phyloP scores from a whole-genome alignment of 2,888 invertebrate species.

The Galerucella nymphaeae region DNA sequence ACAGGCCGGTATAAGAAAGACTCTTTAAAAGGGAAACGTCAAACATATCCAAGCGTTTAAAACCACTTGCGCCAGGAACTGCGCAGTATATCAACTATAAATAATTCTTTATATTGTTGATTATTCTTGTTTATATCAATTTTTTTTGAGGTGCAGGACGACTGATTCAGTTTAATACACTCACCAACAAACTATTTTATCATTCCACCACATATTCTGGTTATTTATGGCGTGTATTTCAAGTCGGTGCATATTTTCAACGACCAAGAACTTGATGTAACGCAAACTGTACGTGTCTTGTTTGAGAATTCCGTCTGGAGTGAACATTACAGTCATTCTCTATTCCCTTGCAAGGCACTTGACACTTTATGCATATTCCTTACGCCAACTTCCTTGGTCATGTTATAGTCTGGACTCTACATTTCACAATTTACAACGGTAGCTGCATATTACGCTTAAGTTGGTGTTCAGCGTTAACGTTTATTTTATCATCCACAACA shows the following conservation, averaged over 20 bases:
- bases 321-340: constrained; percentile 1
- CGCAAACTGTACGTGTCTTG: constrained; percentile 11
- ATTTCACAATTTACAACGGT: not conserved
- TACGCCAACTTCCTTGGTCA: not conserved
- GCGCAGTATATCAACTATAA: no score
- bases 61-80: no score
- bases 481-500: no score
- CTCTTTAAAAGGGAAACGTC: no score
- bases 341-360: constrained; percentile 2
- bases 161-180: not conserved
- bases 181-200: not conserved
- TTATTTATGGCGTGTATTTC: constrained; percentile 8
- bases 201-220: not conserved
- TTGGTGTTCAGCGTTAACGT: no score
- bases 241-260: constrained; percentile 9
- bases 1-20: no score
- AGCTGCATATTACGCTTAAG: not conserved
- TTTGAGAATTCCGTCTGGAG: constrained; percentile 9
- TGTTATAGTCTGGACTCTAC: constrained; percentile 1
- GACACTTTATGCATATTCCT: constrained; percentile 4
- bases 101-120: no score
- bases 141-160: not conserved
- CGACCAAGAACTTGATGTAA: constrained; percentile 12
- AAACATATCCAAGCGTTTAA: no score
- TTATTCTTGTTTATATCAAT: not conserved